A percentile compares a stretch with the other conserved stretches of the same genome.
phyloP scores from a whole-genome alignment of 1,140 invertebrate species.

The Agrilus planipennis region DNA sequence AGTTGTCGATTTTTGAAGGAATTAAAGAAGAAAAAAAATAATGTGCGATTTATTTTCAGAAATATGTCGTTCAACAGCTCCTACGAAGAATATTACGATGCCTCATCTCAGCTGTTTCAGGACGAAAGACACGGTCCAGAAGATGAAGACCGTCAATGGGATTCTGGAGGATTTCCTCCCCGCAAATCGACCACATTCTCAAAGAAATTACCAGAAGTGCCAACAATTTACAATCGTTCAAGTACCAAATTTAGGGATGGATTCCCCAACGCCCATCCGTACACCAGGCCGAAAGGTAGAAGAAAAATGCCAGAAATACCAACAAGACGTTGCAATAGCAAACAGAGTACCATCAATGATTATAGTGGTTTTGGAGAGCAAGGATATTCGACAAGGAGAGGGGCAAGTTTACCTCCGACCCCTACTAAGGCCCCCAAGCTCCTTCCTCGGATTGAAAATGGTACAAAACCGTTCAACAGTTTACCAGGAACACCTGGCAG shows the following conservation, averaged over 20 bases:
- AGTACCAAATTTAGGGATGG: conserved; percentile 26
- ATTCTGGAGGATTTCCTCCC: conserved; percentile 44
- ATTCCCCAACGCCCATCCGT: conserved; percentile 1
- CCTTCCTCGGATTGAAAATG: conserved; percentile 12
- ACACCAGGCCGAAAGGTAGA: conserved; percentile 18
- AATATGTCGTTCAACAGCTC: conserved; percentile 18
- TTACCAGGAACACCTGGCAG: conserved; percentile 42
- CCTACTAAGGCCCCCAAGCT: conserved; percentile 30
- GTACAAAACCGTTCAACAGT: conserved; percentile 36
- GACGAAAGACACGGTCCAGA: conserved; percentile 46
- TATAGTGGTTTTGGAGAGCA: conserved; percentile 24
- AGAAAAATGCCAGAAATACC: conserved; percentile 32
- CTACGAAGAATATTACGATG: conserved; percentile 42
- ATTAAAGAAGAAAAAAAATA: not conserved
- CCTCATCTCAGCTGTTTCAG: conserved; percentile 40
- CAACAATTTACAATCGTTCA: conserved; percentile 30
- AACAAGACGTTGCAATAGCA: conserved; percentile 24
- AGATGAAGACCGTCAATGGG: conserved; percentile 56
- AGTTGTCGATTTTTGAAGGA: too few species aligned
- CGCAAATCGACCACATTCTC: conserved; percentile 18
- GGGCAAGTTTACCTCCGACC: conserved; percentile 32
- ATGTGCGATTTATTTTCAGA: conserved; percentile 17
- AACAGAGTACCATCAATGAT: conserved; percentile 27
- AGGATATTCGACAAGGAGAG: conserved; percentile 22
- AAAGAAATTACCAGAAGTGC: conserved; percentile 32